Conservation (phyloP, 2,797 vertebrate genomes). For the Morelia viridis region DNA sequence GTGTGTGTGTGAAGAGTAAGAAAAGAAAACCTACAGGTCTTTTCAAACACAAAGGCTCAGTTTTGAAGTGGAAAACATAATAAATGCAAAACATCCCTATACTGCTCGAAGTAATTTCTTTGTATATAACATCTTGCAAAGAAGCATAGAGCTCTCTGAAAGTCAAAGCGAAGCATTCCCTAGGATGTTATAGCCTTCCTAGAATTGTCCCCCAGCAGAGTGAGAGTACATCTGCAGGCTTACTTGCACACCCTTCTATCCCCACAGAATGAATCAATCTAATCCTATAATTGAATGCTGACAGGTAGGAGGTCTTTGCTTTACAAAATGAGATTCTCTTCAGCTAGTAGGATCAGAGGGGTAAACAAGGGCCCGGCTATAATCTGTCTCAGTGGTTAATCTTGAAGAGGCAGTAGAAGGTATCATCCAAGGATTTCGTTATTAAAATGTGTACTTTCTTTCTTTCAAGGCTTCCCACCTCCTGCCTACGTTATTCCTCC, state of each 20-base stretch:
- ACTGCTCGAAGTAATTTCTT: not conserved
- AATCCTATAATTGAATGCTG: not conserved
- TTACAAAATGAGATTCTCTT: not conserved
- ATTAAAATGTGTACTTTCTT: not conserved
- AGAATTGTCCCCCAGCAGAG: not conserved
- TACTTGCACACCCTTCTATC: not conserved
- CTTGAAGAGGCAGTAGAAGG: not conserved
- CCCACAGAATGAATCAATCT: not conserved
- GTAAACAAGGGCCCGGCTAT: not conserved
- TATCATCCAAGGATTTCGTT: not conserved
- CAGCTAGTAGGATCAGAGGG: not conserved
- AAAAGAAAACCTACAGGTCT: not conserved
- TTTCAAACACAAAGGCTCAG: not conserved
- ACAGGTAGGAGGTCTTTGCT: not conserved
- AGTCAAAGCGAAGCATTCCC: not conserved
- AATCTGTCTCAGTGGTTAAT: not conserved
- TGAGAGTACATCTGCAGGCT: not conserved
- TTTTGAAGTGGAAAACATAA: not conserved
- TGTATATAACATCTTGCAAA: not conserved
- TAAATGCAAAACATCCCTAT: not conserved
- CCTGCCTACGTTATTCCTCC: constrained; percentile 92
- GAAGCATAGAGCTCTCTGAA: not conserved
- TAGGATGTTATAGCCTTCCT: not conserved
- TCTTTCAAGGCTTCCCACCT: constrained; percentile 88
- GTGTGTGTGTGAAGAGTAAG: not conserved